Percentiles rank a stretch among this genome's conserved stretches.
These are phyloP conservation scores for Megastigmus dorsalis DNA, from an alignment of 2,888 invertebrate genomes.

Conservation along the genomic window DNA sequence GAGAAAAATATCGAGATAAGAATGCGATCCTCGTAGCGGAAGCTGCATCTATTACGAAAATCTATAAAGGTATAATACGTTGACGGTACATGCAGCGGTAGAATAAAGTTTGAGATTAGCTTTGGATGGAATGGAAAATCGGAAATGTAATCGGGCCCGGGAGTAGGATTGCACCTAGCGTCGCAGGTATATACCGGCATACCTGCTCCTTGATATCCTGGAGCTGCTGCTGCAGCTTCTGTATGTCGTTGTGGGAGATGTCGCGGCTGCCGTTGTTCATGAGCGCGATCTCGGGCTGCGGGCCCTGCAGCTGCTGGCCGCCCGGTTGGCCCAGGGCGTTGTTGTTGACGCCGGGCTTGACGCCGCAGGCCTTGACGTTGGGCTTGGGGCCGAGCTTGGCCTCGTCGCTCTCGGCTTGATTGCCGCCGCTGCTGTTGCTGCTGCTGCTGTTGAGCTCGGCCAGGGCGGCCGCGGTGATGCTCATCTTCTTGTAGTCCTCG, in stretches of 20 bases:
- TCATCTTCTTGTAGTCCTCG: conserved; percentile 7
- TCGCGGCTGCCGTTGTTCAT: conserved; percentile 83
- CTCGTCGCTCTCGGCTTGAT: conserved; percentile 22
- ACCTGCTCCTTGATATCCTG: conserved; percentile 99
- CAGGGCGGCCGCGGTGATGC: conserved; percentile 18
- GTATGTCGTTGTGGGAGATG: conserved; percentile 85
- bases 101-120: no score
- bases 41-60: no score
- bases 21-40: no score
- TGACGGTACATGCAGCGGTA: no score
- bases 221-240: conserved; percentile 93
- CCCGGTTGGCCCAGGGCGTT: background rate
- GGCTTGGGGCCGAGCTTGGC: conserved; percentile 20
- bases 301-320: background rate
- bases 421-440: background rate
- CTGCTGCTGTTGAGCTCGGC: conserved; percentile 21
- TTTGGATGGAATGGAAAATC: no score
- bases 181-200: no score
- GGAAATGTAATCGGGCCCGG: no score
- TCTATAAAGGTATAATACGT: no score
- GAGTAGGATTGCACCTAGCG: no score
- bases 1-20: background rate
- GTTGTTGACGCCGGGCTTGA: conserved; percentile 15
- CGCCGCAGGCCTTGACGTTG: background rate
- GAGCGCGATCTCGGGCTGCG: conserved; percentile 72